Conservation (phyloP, 2,888 invertebrate genomes). For the Cephus rjabovi region DNA sequence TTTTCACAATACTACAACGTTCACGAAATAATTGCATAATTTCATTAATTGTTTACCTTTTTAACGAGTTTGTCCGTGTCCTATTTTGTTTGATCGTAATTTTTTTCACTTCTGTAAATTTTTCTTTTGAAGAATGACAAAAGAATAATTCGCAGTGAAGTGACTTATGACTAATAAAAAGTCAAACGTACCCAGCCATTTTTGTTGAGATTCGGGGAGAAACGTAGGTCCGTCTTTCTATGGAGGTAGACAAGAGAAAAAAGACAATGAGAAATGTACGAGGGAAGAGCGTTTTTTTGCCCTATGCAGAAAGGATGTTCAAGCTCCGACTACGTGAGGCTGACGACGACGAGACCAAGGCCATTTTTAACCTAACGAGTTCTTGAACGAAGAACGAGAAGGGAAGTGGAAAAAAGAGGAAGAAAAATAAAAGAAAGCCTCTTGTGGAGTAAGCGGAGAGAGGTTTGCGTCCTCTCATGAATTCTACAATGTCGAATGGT, state of each 20-base stretch:
- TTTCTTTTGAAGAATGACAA: not conserved
- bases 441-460: not conserved
- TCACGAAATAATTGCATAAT: not conserved
- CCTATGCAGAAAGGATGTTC: not conserved
- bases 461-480: not conserved
- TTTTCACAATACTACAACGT: not conserved
- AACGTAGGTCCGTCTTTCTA: not conserved
- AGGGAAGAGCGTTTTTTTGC: not conserved
- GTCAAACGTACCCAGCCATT: not conserved
- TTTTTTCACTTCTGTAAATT: not conserved
- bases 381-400: not conserved
- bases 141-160: not conserved
- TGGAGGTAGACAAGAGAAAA: not conserved
- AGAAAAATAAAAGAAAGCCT: not conserved
- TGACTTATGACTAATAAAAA: not conserved
- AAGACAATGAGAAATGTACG: not conserved
- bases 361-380: not conserved
- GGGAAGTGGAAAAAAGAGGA: not conserved
- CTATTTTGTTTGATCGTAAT: not conserved
- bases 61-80: not conserved
- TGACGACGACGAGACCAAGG: not conserved
- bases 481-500: not conserved
- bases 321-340: no score
- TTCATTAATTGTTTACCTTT: not conserved
- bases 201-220: not conserved